Evolutionary conservation across 2,113 vertebrate species (phyloP), one percentile per base, ranked within the genome.

Genomic region (Dipodomys merriami): DNA sequence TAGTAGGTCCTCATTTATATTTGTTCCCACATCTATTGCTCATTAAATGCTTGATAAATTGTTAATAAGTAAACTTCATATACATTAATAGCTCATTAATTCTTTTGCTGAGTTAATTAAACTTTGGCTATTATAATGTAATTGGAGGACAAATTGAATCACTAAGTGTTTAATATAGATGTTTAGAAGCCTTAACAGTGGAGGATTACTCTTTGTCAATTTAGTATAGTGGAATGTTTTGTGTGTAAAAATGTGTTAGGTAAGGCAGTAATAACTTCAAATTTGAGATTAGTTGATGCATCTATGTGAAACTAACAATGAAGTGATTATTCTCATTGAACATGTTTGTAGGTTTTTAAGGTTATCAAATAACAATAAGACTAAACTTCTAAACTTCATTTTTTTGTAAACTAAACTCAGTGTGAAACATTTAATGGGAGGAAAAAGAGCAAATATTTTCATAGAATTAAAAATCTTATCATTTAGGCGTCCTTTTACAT

Each of bases 71-170:
- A 44, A 69, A 81, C 18, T 64, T 22, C 27, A 60, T 65, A 71
- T 88, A 82, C 93, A 2, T 57, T 49, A 90, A 35, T 88, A 46
- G 44, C 64, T 73, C 11, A 83, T 71, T 90, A 71, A 57, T 90
- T 93, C 22, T 90, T 92, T 95, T 79, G n/a, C 62, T 90, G 39
- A 74, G 90, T 88, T 87, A 87, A 91, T 74, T 20, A 87, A 94
- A 86, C 25, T 64, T 60, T 86, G 77, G 69, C 49, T 65, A 29
- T 88, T 86, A 84, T 74, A 86, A 82, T 44, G 91, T 90, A 90
- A 93, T 84, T 4, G n/a, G 68, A 88, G 65, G 88, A 33, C 30
- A 93, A 77, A 74, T 76, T 83, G 39, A 71, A 30, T 72, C 30
- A 79, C 15, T 88, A 92, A 57, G 6, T 81, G 25, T 83, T 80